These are phyloP conservation scores for Mycogona germanica DNA, from an alignment of 2,888 invertebrate species.

Conservation along the genomic window DNA sequence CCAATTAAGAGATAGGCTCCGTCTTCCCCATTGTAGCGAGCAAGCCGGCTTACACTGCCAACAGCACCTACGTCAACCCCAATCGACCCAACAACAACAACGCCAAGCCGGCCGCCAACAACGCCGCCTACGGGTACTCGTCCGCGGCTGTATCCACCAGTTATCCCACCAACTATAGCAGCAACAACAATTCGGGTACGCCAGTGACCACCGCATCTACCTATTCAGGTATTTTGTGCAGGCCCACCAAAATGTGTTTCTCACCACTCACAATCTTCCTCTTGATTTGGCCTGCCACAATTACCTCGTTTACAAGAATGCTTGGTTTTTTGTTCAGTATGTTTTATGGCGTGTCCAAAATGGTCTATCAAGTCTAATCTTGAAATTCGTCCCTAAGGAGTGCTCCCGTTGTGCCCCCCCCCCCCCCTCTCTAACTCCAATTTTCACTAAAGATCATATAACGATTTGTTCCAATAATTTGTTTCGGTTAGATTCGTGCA, in stretches of 20 bases:
- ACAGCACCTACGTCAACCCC: slow-evolving; percentile 27
- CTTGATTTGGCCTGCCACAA: too few relatives aligned
- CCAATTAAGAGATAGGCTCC: neutral
- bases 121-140: slow-evolving; percentile 19
- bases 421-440: too few relatives aligned
- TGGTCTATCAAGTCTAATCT: too few relatives aligned
- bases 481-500: too few relatives aligned
- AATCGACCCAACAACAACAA: slow-evolving; percentile 27
- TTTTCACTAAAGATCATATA: too few relatives aligned
- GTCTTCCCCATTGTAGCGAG: slow-evolving; percentile 24
- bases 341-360: too few relatives aligned
- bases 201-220: slow-evolving; percentile 22
- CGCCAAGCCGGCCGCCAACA: slow-evolving; percentile 28
- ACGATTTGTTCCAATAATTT: too few relatives aligned
- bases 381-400: too few relatives aligned
- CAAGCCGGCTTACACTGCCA: slow-evolving; percentile 30
- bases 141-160: slow-evolving; percentile 21
- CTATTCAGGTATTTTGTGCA: slow-evolving; percentile 30
- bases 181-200: slow-evolving; percentile 9
- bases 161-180: slow-evolving; percentile 22
- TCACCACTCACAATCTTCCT: neutral
- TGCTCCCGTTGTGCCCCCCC: too few relatives aligned
- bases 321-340: too few relatives aligned
- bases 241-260: too few relatives aligned
- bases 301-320: too few relatives aligned